A percentile compares a stretch with the other conserved stretches of the same genome.
phyloP scores from a whole-genome alignment of 2,113 vertebrate genomes.

The Oryzias woworae region DNA sequence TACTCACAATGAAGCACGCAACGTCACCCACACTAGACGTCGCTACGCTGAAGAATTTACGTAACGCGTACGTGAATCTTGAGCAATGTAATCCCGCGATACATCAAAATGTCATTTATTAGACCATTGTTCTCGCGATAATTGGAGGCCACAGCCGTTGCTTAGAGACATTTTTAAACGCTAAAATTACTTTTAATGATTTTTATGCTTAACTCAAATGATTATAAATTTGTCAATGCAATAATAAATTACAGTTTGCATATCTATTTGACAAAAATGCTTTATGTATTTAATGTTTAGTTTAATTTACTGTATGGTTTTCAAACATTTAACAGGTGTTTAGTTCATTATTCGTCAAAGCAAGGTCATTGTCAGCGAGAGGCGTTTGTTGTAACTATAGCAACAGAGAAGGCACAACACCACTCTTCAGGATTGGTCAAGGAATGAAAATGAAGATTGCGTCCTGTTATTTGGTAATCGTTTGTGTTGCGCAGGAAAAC shows the following conservation, averaged over 20 bases:
- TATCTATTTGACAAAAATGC: not conserved
- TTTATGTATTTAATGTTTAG: not conserved
- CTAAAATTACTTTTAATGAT: not conserved
- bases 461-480: conserved; percentile 24
- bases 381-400: conserved; percentile 59
- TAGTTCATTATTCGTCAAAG: not conserved
- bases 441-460: conserved; percentile 3
- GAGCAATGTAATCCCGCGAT: conserved; percentile 52
- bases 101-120: conserved; percentile 30
- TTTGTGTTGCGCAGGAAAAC: too few species aligned
- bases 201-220: rapidly evolving
- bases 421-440: conserved; percentile 28
- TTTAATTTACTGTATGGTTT: not conserved
- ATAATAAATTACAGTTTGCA: not conserved
- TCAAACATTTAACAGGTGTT: not conserved
- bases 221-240: not conserved
- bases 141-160: not conserved
- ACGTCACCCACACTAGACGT: rapidly evolving
- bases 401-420: conserved; percentile 38
- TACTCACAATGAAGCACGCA: conserved; percentile 50
- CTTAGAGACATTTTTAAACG: not conserved
- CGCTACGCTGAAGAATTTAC: conserved; percentile 8
- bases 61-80: conserved; percentile 57
- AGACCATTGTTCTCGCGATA: conserved; percentile 35
- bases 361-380: not conserved